Conservation (phyloP, 2,888 invertebrate species). For the Endomychus coccineus region DNA sequence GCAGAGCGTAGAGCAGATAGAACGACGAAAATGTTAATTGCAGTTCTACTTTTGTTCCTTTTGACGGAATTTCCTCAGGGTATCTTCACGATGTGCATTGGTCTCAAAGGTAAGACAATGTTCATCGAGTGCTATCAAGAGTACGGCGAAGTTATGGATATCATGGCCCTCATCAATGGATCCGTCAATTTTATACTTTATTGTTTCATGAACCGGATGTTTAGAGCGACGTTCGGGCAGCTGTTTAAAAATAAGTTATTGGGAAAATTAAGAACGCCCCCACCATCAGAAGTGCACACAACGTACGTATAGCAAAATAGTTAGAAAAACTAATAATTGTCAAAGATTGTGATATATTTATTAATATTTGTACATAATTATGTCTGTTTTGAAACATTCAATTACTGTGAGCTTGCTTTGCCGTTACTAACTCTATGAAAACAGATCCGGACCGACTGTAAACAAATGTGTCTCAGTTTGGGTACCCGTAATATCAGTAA, state of each 20-base stretch:
- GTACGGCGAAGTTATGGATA: slow-evolving; percentile 83
- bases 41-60: slow-evolving; percentile 77
- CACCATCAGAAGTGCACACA: slow-evolving; percentile 56
- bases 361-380: no score
- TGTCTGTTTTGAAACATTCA: no score
- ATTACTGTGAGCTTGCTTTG: no score
- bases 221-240: slow-evolving; percentile 70
- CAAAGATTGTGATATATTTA: no score
- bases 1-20: slow-evolving; percentile 73
- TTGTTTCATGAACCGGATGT: slow-evolving; percentile 90
- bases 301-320: slow-evolving; percentile 54
- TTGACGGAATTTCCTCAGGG: slow-evolving; percentile 79
- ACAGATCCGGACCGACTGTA: no score
- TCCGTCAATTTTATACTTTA: slow-evolving; percentile 91
- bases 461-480: no score
- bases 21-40: slow-evolving; percentile 83
- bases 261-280: slow-evolving; percentile 52
- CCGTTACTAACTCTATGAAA: no score
- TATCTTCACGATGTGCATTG: slow-evolving; percentile 53
- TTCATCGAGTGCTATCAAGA: slow-evolving; percentile 72
- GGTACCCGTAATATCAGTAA: no score
- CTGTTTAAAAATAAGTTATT: slow-evolving; percentile 61
- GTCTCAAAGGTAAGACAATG: slow-evolving; percentile 61
- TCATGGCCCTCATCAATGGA: slow-evolving; percentile 82
- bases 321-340: no score